Conservation (phyloP, 2,113 vertebrate species). For the Chloroceryle aenea region DNA sequence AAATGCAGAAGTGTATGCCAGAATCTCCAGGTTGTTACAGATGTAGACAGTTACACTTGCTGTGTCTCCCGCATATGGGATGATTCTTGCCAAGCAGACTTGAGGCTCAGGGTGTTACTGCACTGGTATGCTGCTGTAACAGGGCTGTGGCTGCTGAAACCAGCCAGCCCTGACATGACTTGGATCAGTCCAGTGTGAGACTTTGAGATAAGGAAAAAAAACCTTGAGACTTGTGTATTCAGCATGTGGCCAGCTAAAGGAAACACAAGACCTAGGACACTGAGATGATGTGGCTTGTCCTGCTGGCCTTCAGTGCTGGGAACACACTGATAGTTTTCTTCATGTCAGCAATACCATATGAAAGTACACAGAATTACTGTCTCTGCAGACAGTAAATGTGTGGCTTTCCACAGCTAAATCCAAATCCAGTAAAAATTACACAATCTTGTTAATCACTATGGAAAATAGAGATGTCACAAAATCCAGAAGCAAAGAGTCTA, state of each 20-base stretch:
- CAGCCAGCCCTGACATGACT: neutral
- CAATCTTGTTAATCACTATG: neutral
- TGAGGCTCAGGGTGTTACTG: neutral
- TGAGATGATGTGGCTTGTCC: neutral
- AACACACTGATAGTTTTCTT: neutral
- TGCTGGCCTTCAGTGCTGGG: neutral
- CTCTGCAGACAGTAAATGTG: neutral
- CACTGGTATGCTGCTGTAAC: neutral
- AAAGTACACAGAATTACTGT: neutral
- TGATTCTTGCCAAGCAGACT: neutral
- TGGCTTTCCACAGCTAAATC: neutral
- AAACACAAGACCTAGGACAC: neutral
- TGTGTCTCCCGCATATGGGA: neutral
- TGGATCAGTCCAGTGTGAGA: neutral
- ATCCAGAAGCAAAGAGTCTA: neutral
- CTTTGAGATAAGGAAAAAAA: neutral
- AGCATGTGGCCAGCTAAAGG: neutral
- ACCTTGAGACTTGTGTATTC: neutral
- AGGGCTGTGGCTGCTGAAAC: neutral
- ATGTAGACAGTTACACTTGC: neutral
- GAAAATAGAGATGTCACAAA: neutral
- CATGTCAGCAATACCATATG: neutral
- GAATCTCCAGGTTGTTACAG: neutral
- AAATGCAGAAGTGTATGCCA: neutral
- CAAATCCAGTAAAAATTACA: constrained; percentile 8